Evolutionary conservation across 2,113 vertebrate genomes (phyloP), one percentile per base, ranked within the genome.

Genomic region (Pelobates fuscus): DNA sequence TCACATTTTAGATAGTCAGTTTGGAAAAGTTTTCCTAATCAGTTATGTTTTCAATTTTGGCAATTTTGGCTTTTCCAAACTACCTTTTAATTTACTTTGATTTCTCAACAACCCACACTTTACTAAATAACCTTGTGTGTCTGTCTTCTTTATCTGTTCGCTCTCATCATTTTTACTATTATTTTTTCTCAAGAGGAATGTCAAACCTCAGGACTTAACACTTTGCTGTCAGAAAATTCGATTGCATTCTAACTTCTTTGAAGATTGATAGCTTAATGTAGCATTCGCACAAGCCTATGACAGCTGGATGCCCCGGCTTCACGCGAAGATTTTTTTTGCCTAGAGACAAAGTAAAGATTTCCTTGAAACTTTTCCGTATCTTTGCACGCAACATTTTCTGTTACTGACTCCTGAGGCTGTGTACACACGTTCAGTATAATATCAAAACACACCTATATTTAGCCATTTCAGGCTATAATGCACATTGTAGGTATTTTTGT

Each of bases 361-460:
- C 54, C 57, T 44, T 44, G 68, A 37, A 71, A 71, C 43, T 20
- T 3, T 60, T 2, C 43, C 23, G 8, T 44, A 26, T 46, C 68
- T 71, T 71, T 71, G 68, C 68, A 71, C 57, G 68, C 68, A 71
- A 71, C 24, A 17, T 20, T 55, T 57, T 68, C 8, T 30, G 25
- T 5, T 20, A n/a, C 7, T 23, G 27, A 30, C 21, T 14, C 5
- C 11, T 29, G 30, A 27, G 7, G 52, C n/a, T 32, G 17, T 14
- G 46, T 18, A 21, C 21, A 55, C 46, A 21, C 3, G n/a, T 55
- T 21, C 52, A 20, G 11, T 12, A 3, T 55, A 55, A 21, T 55
- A 55, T 21, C n/a, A 49, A 11, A 55, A 17, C 21, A 21, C 20
- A 55, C 52, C 52, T 55, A 6, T 55, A 21, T 20, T 55, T 46